Percentiles rank a stretch among this genome's conserved stretches.
phyloP scores from a whole-genome alignment of 2,797 vertebrate species.

The Arctocebus calabarensis region DNA sequence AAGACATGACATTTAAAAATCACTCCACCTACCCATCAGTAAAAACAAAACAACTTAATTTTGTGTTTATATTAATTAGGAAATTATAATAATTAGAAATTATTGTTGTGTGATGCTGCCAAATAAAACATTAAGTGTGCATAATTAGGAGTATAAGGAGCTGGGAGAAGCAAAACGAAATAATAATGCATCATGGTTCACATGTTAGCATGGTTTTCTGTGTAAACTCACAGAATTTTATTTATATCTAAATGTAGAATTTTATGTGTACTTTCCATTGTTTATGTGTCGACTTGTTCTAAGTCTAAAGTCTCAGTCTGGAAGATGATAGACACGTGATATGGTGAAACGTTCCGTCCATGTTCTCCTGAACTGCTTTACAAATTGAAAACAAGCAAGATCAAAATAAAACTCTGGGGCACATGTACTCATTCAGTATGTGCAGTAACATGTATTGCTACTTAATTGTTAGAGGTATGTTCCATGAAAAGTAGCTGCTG shows the following conservation, averaged over 20 bases:
- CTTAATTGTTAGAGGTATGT: background rate
- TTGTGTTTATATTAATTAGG: constrained; percentile 54
- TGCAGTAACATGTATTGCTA: background rate
- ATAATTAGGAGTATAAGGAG: background rate
- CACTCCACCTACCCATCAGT: background rate
- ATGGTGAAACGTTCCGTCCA: background rate
- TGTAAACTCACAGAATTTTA: background rate
- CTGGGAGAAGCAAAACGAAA: background rate
- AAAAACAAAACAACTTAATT: background rate
- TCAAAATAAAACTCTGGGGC: background rate
- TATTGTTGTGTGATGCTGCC: background rate
- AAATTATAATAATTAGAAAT: constrained; percentile 67
- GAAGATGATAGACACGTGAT: background rate
- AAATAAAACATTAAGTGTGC: constrained; percentile 37
- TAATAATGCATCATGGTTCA: background rate
- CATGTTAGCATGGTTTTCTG: background rate
- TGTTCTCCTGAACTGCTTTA: background rate
- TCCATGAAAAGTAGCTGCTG: background rate
- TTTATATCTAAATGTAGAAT: background rate
- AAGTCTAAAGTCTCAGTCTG: background rate
- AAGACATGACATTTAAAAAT: constrained; percentile 23
- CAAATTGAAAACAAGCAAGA: constrained; percentile 4
- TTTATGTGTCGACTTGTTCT: background rate
- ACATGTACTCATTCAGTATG: background rate
- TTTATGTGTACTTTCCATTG: background rate